Evolutionary conservation across 2,888 invertebrate genomes (phyloP).

Genomic region (Drosophila ezoana): DNA sequence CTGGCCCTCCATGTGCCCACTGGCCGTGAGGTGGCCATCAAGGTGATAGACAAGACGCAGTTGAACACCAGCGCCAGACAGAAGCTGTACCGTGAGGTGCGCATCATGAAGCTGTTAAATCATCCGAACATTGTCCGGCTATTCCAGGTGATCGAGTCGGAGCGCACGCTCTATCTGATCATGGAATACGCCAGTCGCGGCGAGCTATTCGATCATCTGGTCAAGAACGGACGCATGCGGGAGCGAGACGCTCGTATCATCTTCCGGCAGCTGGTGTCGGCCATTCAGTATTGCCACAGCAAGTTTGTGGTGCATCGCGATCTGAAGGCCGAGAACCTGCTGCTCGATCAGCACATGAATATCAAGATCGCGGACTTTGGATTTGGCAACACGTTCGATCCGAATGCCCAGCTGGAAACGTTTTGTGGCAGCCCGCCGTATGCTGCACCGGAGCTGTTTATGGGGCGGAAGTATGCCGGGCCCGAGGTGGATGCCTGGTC

Average conservation of each 20-base stretch:
- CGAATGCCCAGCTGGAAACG: conserved; percentile 99
- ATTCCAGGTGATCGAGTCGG: conserved; percentile 99
- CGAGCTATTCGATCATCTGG: conserved; percentile 99
- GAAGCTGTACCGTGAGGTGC: conserved; percentile 94
- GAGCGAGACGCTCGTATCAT: conserved; percentile 98
- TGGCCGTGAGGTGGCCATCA: conserved; percentile 99
- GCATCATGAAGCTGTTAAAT: conserved; percentile 99
- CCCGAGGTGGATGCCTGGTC: conserved; percentile 99
- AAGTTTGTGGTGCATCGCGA: conserved; percentile 88
- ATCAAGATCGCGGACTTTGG: conserved; percentile 99
- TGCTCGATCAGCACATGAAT: conserved; percentile 99
- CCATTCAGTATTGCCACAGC: conserved; percentile 99
- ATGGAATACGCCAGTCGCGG: conserved; percentile 99
- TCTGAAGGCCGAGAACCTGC: conserved; percentile 98
- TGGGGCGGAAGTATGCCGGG: conserved; percentile 99
- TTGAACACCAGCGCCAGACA: conserved; percentile 99
- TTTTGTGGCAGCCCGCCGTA: conserved; percentile 99
- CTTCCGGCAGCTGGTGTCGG: conserved; percentile 99
- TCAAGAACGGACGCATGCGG: conserved; percentile 98
- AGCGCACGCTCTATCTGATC: conserved; percentile 99
- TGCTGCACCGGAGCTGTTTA: conserved; percentile 99
- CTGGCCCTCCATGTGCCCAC: conserved; percentile 99
- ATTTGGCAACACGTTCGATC: conserved; percentile 99
- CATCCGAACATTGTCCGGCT: conserved; percentile 99
- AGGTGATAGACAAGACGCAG: conserved; percentile 99